Conservation (phyloP, 2,113 vertebrate genomes). For the Dicrurus megarhynchus region DNA sequence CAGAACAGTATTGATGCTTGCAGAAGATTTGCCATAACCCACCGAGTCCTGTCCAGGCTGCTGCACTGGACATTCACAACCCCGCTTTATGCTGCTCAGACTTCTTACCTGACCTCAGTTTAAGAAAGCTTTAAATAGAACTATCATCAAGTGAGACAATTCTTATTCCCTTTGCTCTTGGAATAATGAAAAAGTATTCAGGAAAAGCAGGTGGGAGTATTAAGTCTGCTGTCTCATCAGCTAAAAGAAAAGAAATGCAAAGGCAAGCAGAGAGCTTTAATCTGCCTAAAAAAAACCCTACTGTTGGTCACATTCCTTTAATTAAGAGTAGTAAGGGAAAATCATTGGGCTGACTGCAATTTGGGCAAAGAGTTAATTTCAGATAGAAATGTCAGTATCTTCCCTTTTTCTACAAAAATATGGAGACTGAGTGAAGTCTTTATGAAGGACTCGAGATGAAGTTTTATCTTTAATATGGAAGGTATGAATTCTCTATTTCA, state of each 20-base stretch:
- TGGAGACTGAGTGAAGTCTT: background rate
- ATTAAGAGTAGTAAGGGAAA: background rate
- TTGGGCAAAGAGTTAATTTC: background rate
- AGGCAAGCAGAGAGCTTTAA: background rate
- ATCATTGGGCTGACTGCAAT: background rate
- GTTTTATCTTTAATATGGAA: background rate
- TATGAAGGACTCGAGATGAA: background rate
- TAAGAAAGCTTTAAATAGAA: background rate
- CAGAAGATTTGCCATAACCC: background rate
- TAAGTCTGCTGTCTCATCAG: background rate
- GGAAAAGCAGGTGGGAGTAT: background rate
- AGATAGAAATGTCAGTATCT: background rate
- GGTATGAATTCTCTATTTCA: background rate
- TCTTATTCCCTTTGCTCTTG: background rate
- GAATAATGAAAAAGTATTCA: background rate
- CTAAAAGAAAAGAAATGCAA: background rate
- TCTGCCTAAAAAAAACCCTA: background rate
- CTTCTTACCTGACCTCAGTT: background rate
- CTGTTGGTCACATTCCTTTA: background rate
- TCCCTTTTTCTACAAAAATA: background rate
- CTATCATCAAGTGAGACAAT: background rate
- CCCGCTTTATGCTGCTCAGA: background rate
- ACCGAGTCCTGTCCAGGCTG: background rate
- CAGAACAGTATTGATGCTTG: fast-evolving
- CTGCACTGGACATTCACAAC: background rate